phyloP scores from a whole-genome alignment of 1,140 invertebrate species.

The Gonioctena quinquepunctata region DNA sequence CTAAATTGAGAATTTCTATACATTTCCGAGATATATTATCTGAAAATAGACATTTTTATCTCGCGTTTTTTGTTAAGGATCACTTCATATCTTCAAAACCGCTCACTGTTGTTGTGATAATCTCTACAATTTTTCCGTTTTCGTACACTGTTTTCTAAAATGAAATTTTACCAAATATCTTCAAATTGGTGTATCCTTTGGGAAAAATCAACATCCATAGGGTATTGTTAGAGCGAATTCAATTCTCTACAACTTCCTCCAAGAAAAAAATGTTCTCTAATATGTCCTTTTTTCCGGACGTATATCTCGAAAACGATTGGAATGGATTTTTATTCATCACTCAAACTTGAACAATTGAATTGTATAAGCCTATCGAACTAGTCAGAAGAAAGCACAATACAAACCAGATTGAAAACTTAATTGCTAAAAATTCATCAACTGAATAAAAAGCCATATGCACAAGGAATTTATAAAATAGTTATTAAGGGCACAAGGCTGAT shows the following conservation, averaged over 20 bases:
- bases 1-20: not conserved
- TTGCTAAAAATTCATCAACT: no score
- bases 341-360: not conserved
- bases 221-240: no score
- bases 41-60: not conserved
- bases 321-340: not conserved
- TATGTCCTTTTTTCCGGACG: not conserved
- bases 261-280: not conserved
- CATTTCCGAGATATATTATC: not conserved
- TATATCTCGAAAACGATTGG: not conserved
- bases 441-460: no score
- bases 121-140: not conserved
- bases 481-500: no score
- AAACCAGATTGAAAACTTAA: no score
- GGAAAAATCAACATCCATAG: not conserved
- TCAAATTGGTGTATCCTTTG: not conserved
- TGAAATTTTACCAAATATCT: not conserved
- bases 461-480: no score
- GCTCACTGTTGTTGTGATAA: not conserved
- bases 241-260: not conserved
- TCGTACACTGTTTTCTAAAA: not conserved
- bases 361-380: not conserved
- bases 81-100: not conserved
- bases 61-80: not conserved
- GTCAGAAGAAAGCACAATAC: not conserved